Base-by-base conservation (phyloP, 2,797 vertebrate species). In the Myoxocephalus aenaeus region DNA sequence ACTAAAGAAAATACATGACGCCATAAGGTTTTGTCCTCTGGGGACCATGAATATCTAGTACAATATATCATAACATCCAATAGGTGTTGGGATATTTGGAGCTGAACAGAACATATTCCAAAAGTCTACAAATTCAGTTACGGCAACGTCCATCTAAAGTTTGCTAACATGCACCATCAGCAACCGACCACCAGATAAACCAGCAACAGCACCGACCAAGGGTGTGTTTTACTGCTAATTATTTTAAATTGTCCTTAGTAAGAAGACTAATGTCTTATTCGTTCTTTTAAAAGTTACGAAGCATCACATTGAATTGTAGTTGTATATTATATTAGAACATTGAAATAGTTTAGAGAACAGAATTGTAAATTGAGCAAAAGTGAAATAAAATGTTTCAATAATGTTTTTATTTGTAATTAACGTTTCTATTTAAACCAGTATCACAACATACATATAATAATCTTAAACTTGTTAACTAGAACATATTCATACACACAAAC, bases 381-480 rank as follows among this genome's bases (percentile, higher is more conserved):
- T 1, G 2, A 34, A 70, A 51, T 9, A 56, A 22, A 42, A 46
- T 17, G 5, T 36, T 65, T 69, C 18, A 66, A 48, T 36, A 34
- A 10, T 69, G 5, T 9, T 3, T 62, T 79, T 65, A 76, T 79
- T 80, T 61, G 17, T 12, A 38, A 69, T 42, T 12, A 46, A 5
- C 3, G 18, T 66, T 70, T 69, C 29, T 29, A 22, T 12, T 63
- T n/a, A 25, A 70, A 77, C n/a, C 18, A 22, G 0, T 22, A 18
- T 25, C 20, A 12, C 7, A 75, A 11, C 44, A 70, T 80, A 70
- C 82, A 82, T 77, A 82, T 64, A 81, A 74, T 27, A 61, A 57
- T 70, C 17, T 51, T 27, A 62, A 63, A 12, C 14, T 54, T 54
- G 25, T 67, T 74, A 80, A 73, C 82, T 74, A 70, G 4, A 65